A percentile compares a stretch with the other conserved stretches of the same genome.
Conservation (phyloP, 2,888 invertebrate species). For the Omphaloscelis lunosa region DNA sequence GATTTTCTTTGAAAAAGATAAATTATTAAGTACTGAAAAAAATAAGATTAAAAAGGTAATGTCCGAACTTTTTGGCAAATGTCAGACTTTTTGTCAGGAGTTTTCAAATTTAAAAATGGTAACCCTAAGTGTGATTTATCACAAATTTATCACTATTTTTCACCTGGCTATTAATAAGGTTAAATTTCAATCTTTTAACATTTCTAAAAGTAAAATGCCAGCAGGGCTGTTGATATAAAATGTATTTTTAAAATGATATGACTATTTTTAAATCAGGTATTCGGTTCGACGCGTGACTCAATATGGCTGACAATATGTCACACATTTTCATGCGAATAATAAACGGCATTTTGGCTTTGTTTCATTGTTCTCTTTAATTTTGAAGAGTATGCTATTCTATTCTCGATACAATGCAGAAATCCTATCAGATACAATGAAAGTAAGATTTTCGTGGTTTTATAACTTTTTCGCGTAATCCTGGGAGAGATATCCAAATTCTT, state of each 20-base stretch:
- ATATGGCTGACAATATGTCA: conserved; percentile 10
- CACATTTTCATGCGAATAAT: neutral
- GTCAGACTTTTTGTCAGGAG: too few species aligned
- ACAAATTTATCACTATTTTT: too few species aligned
- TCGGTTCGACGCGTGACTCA: conserved; percentile 2
- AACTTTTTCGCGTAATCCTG: conserved; percentile 4
- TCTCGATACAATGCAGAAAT: neutral
- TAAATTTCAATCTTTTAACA: neutral
- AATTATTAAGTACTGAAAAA: too few species aligned
- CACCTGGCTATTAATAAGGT: neutral
- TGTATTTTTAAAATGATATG: neutral
- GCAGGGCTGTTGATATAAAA: neutral
- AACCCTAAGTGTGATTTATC: too few species aligned
- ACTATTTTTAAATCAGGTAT: neutral
- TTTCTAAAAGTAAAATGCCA: neutral
- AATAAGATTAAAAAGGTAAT: too few species aligned
- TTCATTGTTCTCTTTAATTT: neutral
- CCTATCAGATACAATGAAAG: neutral
- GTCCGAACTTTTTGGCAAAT: too few species aligned
- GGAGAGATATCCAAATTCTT: conserved; percentile 3
- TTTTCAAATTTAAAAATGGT: too few species aligned
- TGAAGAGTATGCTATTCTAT: too few species aligned
- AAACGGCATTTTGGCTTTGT: neutral
- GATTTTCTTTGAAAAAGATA: too few species aligned
- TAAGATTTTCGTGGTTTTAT: conserved; percentile 12